A percentile compares a stretch with the other conserved stretches of the same genome.
These are phyloP conservation scores for Leptopterna dolabrata DNA, from an alignment of 2,888 invertebrate species.

Conservation along the genomic window DNA sequence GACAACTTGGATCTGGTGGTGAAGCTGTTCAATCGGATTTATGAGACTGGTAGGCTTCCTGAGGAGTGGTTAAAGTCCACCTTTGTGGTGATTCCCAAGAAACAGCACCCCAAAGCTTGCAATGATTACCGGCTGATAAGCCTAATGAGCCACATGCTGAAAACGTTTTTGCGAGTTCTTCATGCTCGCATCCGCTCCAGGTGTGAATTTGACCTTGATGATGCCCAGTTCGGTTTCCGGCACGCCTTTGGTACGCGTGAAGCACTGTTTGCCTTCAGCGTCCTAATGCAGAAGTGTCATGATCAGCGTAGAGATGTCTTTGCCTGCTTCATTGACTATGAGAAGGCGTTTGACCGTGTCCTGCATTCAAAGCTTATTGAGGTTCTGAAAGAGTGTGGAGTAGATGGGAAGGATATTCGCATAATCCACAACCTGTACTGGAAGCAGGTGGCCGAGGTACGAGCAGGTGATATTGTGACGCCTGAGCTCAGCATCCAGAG, in stretches of 20 bases:
- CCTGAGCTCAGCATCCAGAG: neutral
- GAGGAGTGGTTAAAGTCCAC: conserved; percentile 26
- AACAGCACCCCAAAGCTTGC: neutral
- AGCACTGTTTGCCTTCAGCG: neutral
- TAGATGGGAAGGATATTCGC: neutral
- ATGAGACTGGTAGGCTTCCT: neutral
- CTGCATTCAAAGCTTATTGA: neutral
- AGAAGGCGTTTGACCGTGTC: neutral
- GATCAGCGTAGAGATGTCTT: conserved; percentile 9
- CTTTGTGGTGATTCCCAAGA: neutral
- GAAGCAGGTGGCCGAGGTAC: neutral
- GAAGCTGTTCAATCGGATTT: conserved; percentile 9
- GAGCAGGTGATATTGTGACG: neutral
- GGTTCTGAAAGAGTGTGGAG: neutral
- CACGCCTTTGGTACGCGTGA: conserved; percentile 21
- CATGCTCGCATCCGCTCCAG: conserved; percentile 16
- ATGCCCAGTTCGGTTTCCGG: conserved; percentile 9
- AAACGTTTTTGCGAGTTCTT: neutral
- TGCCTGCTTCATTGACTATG: neutral
- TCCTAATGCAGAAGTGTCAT: conserved; percentile 13
- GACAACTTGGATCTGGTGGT: conserved; percentile 16
- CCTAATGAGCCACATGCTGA: conserved; percentile 17
- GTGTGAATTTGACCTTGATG: conserved; percentile 5
- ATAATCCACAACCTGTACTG: neutral
- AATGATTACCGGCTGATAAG: conserved; percentile 2